Evolutionary conservation across 1,140 invertebrate species (phyloP).

Genomic region (Geopemphigus sp.): DNA sequence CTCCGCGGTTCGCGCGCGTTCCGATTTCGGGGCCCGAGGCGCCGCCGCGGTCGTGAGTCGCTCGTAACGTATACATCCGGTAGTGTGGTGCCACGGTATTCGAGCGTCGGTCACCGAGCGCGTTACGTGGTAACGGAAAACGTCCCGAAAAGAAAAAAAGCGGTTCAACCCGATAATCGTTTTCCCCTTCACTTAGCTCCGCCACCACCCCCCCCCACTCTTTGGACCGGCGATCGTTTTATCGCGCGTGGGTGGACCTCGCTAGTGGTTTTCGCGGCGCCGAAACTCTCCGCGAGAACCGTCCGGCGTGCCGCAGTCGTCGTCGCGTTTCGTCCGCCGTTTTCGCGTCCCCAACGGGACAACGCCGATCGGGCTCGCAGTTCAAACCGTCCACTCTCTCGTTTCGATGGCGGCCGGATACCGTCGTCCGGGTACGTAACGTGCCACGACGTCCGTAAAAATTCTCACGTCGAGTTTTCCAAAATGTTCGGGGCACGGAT

Average conservation of each 20-base stretch:
- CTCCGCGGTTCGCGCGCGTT: too few species aligned
- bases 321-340: neutral
- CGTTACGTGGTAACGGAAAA: slow-evolving; percentile 1
- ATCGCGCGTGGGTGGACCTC: slow-evolving; percentile 25
- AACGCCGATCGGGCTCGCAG: too few species aligned
- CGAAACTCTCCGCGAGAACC: neutral
- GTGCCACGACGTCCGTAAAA: too few species aligned
- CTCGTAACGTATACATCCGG: slow-evolving; percentile 29
- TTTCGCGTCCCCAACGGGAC: neutral
- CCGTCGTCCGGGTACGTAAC: too few species aligned
- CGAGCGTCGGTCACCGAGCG: too few species aligned
- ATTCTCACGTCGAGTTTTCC: neutral
- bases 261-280: slow-evolving; percentile 29
- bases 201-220: too few species aligned
- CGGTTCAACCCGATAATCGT: neutral
- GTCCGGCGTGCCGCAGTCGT: neutral
- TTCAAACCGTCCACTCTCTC: too few species aligned
- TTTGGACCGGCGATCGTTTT: too few species aligned
- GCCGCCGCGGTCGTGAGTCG: neutral
- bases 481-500: too few species aligned
- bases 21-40: neutral
- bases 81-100: too few species aligned
- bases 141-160: slow-evolving; percentile 10
- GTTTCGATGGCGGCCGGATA: too few species aligned
- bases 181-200: too few species aligned